Evolutionary conservation across 2,797 vertebrate genomes (phyloP).

Genomic region (Calcarius lapponicus): DNA sequence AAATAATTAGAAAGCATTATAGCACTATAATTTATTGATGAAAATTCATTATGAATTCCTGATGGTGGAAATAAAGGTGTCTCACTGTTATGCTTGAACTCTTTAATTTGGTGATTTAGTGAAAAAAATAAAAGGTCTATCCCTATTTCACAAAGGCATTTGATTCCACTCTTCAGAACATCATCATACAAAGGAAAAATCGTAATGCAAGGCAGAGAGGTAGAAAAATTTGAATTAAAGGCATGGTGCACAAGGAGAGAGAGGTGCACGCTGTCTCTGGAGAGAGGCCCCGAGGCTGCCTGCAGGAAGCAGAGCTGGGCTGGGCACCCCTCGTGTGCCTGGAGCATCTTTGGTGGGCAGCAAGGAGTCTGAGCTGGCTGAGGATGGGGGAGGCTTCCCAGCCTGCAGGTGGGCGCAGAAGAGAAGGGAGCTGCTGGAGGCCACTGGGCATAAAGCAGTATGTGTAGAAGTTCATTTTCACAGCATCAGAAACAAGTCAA

Average conservation of each 20-base stretch:
- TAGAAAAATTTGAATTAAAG: not conserved
- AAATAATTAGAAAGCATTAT: not conserved
- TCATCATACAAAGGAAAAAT: not conserved
- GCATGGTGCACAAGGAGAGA: not conserved
- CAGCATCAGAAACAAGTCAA: not conserved
- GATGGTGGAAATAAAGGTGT: not conserved
- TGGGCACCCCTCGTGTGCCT: fast-evolving
- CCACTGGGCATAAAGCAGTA: not conserved
- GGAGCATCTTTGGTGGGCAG: not conserved
- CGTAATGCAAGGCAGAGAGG: not conserved
- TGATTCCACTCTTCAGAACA: not conserved
- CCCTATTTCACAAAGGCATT: not conserved
- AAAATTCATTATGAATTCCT: slow-evolving; percentile 16
- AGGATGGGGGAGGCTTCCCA: not conserved
- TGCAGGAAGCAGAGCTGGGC: not conserved
- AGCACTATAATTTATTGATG: slow-evolving; percentile 29
- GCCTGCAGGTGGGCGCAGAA: not conserved
- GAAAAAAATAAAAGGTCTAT: not conserved
- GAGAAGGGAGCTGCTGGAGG: not conserved
- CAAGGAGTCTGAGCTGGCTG: fast-evolving
- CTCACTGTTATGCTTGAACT: not conserved
- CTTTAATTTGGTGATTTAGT: not conserved
- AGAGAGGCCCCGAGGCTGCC: not conserved
- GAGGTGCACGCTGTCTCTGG: not conserved
- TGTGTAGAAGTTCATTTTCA: not conserved